Percentiles rank a stretch among this genome's conserved stretches.
phyloP scores from a whole-genome alignment of 2,797 vertebrate species.

The Hydrocynus forskahlii region DNA sequence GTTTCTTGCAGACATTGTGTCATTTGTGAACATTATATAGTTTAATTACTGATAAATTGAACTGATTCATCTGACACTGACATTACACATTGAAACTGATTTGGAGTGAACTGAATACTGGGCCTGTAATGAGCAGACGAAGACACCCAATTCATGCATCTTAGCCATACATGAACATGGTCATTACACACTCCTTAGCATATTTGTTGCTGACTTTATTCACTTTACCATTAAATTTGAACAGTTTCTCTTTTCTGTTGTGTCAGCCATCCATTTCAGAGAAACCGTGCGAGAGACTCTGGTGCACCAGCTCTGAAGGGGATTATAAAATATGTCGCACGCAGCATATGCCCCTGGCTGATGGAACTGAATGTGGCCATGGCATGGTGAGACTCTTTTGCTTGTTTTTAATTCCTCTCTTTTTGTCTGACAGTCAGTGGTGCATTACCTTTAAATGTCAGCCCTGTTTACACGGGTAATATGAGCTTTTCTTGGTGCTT shows the following conservation, averaged over 20 bases:
- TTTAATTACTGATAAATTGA: too few relatives aligned
- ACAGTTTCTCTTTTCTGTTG: background rate
- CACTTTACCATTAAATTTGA: slow-evolving; percentile 11
- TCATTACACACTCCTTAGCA: too few relatives aligned
- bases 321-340: slow-evolving; percentile 93
- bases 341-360: slow-evolving; percentile 96
- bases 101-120: too few relatives aligned
- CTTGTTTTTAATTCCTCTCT: slow-evolving; percentile 28
- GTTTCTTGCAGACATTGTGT: too few relatives aligned
- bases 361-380: slow-evolving; percentile 90
- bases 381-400: slow-evolving; percentile 86
- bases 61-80: too few relatives aligned
- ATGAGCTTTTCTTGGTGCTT: slow-evolving; percentile 26
- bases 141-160: too few relatives aligned
- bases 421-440: slow-evolving; percentile 36
- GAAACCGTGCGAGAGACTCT: slow-evolving; percentile 95
- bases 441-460: slow-evolving; percentile 47
- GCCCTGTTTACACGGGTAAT: slow-evolving; percentile 28
- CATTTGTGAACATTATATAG: too few relatives aligned
- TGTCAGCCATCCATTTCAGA: slow-evolving; percentile 60
- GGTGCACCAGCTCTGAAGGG: slow-evolving; percentile 93
- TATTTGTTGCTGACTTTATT: too few relatives aligned
- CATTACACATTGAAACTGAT: too few relatives aligned
- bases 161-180: too few relatives aligned
- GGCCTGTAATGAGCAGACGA: too few relatives aligned